Conservation (phyloP, 1,140 invertebrate genomes). For the Brachionus sp. region DNA sequence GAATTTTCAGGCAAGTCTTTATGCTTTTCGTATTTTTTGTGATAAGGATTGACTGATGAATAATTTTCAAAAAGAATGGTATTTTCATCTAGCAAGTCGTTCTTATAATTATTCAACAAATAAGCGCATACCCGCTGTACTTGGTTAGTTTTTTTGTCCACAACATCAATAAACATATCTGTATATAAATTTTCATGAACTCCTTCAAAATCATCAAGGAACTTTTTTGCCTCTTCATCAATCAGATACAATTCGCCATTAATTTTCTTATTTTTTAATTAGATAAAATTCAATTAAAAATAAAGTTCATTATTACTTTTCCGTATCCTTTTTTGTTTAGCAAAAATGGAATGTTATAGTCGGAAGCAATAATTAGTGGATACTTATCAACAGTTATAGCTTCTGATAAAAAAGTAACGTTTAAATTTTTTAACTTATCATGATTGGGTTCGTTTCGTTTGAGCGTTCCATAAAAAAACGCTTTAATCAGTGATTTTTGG, state of each 20-base stretch:
- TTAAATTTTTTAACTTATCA: not conserved
- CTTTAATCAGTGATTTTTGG: not conserved
- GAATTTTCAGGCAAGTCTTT: slow-evolving; percentile 12
- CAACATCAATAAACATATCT: not conserved
- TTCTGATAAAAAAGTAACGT: slow-evolving; percentile 22
- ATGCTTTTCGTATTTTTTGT: not conserved
- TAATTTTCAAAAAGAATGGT: slow-evolving; percentile 9
- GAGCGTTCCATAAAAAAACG: slow-evolving; percentile 41
- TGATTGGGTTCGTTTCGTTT: slow-evolving; percentile 42
- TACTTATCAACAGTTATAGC: slow-evolving; percentile 32
- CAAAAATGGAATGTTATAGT: slow-evolving; percentile 41
- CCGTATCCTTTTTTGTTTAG: slow-evolving; percentile 38
- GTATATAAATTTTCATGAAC: slow-evolving; percentile 42
- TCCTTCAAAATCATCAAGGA: slow-evolving; percentile 22
- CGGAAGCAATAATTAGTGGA: slow-evolving; percentile 26
- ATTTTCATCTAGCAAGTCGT: not conserved
- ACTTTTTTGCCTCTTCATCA: slow-evolving; percentile 36
- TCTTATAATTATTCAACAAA: slow-evolving; percentile 20
- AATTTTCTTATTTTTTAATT: not conserved
- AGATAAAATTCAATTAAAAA: not conserved
- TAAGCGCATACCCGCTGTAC: not conserved
- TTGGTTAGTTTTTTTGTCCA: slow-evolving; percentile 32
- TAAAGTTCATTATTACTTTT: slow-evolving; percentile 2
- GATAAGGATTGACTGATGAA: not conserved
- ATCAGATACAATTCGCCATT: slow-evolving; percentile 30